phyloP scores from a whole-genome alignment of 2,113 vertebrate genomes.

The Coreoperca whiteheadi region DNA sequence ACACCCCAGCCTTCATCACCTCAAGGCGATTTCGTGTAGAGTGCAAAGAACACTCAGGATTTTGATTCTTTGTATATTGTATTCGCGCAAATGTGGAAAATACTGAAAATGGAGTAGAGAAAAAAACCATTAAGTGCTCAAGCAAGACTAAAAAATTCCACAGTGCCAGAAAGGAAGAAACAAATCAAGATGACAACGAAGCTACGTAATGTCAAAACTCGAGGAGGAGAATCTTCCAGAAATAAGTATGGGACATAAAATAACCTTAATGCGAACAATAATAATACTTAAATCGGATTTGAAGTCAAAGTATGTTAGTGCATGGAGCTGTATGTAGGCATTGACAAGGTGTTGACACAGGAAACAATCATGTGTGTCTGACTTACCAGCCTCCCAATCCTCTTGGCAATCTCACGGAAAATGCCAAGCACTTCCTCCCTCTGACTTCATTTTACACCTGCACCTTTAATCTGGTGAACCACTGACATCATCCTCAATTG shows the following conservation, averaged over 20 bases:
- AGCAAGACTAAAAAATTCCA: not conserved
- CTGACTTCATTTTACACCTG: not conserved
- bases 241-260: not conserved
- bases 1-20: conserved; percentile 39
- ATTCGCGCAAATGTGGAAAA: conserved; percentile 34
- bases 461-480: not conserved
- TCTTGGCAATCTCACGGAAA: not conserved
- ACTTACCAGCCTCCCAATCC: not conserved
- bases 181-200: conserved; percentile 22
- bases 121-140: conserved; percentile 12
- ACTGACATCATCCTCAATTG: not conserved
- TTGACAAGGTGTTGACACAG: not conserved
- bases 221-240: not conserved
- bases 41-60: conserved; percentile 9
- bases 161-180: not conserved
- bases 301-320: not conserved
- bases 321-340: not conserved
- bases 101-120: conserved; percentile 1
- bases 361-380: not conserved
- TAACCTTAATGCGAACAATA: not conserved
- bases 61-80: conserved; percentile 34
- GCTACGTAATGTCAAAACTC: conserved; percentile 1
- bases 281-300: not conserved
- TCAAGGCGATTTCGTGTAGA: conserved; percentile 14
- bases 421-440: not conserved